Evolutionary conservation across 64 coral and sea anemone species (phyloP).

Genomic region (Porites australiensis): DNA sequence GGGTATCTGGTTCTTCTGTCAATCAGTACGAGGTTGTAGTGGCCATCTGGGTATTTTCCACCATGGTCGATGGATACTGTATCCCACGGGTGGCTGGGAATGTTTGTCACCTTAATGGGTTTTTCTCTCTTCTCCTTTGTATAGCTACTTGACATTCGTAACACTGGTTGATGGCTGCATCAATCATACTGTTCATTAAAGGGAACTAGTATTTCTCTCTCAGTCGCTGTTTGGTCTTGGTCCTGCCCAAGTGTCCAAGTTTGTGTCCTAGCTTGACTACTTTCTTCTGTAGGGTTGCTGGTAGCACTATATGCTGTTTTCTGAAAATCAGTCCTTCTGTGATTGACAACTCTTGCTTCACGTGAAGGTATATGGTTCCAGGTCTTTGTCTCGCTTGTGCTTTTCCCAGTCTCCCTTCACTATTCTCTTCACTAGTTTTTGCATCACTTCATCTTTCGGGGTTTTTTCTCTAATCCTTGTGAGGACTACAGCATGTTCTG

Average conservation of each 20-base stretch:
- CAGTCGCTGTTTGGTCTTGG: conserved; percentile 69
- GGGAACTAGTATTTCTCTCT: conserved; percentile 61
- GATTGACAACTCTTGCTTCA: conserved; percentile 62
- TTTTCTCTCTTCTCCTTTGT: background rate
- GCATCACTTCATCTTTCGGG: conserved; percentile 29
- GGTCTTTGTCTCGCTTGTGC: conserved; percentile 58
- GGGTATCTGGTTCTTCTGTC: conserved; percentile 38
- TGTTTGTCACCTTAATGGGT: conserved; percentile 6
- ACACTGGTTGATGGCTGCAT: background rate
- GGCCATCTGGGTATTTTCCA: conserved; percentile 34
- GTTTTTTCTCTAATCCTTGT: conserved; percentile 32
- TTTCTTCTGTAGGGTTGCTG: conserved; percentile 57
- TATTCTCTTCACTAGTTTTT: conserved; percentile 33
- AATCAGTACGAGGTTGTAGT: conserved; percentile 13
- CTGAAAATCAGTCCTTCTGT: conserved; percentile 74
- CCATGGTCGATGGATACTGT: conserved; percentile 30
- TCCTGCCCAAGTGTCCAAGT: conserved; percentile 68
- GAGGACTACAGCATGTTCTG: conserved; percentile 44
- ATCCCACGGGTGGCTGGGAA: background rate
- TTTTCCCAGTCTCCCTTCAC: conserved; percentile 65
- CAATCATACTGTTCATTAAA: background rate
- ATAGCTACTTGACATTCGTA: conserved; percentile 24
- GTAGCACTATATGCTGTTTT: conserved; percentile 57
- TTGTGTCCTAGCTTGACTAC: conserved; percentile 64
- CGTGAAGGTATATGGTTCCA: conserved; percentile 65